Percentiles rank a stretch among this genome's conserved stretches.
These are phyloP conservation scores for Eupithecia inturbata DNA, from an alignment of 2,888 invertebrate species.

Conservation along the genomic window DNA sequence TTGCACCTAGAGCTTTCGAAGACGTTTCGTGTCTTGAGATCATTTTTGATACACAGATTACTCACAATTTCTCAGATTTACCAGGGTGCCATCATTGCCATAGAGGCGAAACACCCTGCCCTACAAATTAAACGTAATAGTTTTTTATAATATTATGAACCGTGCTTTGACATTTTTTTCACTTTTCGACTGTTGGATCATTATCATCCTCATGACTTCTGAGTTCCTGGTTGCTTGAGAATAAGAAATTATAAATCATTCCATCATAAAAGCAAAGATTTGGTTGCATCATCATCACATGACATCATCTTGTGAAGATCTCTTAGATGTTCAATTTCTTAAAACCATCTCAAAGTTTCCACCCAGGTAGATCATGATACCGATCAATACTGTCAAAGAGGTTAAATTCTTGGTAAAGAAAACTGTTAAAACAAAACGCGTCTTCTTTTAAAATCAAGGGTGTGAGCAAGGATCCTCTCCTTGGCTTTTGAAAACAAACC, in stretches of 20 bases:
- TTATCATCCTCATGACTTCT: background rate
- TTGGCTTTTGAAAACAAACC: background rate
- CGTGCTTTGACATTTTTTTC: too few relatives aligned
- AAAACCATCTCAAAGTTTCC: constrained; percentile 3
- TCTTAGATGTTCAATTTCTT: constrained; percentile 1
- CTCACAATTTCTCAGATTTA: constrained; percentile 1
- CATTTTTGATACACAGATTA: background rate
- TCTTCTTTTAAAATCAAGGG: background rate
- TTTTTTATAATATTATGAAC: too few relatives aligned
- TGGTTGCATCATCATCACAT: background rate
- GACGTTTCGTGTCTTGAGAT: background rate
- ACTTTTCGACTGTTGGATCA: background rate
- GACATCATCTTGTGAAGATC: background rate
- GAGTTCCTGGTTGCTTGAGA: background rate
- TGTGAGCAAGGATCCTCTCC: background rate
- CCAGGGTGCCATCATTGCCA: background rate
- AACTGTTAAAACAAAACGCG: background rate
- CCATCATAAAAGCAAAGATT: background rate
- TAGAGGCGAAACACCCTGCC: background rate
- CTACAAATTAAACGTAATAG: background rate
- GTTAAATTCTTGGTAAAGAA: background rate
- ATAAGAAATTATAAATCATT: background rate
- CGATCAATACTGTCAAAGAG: background rate
- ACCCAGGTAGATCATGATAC: constrained; percentile 15
- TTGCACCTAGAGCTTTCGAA: background rate